These are phyloP conservation scores for Netelia fuscicornis DNA, from an alignment of 2,888 invertebrate species.

Conservation along the genomic window DNA sequence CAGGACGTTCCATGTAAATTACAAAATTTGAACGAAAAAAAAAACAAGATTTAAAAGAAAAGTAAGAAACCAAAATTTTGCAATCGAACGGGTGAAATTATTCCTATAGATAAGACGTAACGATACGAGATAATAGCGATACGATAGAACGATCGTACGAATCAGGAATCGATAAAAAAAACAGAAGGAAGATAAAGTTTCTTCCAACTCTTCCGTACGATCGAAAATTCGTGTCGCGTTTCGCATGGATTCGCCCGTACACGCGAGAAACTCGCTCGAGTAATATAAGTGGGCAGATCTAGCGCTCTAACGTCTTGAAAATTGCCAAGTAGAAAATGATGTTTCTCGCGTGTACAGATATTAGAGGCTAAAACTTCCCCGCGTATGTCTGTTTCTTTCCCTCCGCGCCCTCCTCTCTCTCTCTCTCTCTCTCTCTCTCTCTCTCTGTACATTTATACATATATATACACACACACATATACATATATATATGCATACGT, in stretches of 20 bases:
- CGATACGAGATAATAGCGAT: too few species aligned
- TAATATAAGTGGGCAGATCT: conserved; percentile 26
- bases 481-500: background rate
- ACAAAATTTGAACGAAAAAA: background rate
- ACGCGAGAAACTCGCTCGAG: background rate
- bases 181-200: background rate
- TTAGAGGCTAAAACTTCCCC: conserved; percentile 24
- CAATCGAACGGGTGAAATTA: too few species aligned
- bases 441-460: background rate
- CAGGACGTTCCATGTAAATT: too few species aligned
- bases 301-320: conserved; percentile 39
- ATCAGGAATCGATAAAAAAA: background rate
- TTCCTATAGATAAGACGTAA: too few species aligned
- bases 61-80: too few species aligned
- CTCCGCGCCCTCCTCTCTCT: too few species aligned
- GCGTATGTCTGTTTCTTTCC: background rate
- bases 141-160: too few species aligned
- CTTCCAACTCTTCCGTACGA: too few species aligned
- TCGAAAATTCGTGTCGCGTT: background rate
- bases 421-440: too few species aligned
- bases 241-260: background rate
- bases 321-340: conserved; percentile 56
- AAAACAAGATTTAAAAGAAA: background rate
- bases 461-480: background rate
- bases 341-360: conserved; percentile 35